phyloP scores from a whole-genome alignment of 2,113 vertebrate genomes.

The Centropus unirufus region DNA sequence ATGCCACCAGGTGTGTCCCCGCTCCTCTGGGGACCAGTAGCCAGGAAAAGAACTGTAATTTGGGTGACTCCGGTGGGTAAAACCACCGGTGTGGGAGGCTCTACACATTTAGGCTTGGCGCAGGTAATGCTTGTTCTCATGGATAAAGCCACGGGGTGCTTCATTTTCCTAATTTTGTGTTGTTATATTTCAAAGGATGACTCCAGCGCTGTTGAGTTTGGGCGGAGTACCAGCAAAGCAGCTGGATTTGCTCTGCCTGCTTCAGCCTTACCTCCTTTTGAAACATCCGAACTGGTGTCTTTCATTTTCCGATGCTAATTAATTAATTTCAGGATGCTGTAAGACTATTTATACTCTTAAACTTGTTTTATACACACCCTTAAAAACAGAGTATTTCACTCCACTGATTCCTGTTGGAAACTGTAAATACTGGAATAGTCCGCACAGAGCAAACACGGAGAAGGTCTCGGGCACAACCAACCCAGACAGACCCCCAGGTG shows the following conservation, averaged over 20 bases:
- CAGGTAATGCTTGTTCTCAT: neutral
- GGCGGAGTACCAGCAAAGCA: neutral
- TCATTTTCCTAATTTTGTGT: neutral
- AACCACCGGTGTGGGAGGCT: neutral
- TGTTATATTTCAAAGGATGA: neutral
- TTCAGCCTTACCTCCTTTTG: neutral
- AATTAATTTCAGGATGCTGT: neutral
- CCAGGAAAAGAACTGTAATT: neutral
- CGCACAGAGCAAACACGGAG: neutral
- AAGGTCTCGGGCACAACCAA: neutral
- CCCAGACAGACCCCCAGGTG: neutral
- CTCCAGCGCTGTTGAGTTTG: fast-evolving
- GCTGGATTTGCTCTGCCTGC: neutral
- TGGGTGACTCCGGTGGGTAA: neutral
- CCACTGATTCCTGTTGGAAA: neutral
- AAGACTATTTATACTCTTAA: neutral
- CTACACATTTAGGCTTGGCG: neutral
- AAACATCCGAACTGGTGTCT: neutral
- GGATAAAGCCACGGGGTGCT: neutral
- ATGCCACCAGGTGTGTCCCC: too few species aligned
- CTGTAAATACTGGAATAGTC: neutral
- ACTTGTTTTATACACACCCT: neutral
- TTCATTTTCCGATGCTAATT: neutral
- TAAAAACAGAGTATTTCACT: neutral
- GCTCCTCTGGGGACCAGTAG: neutral